Conservation (phyloP, 2,888 invertebrate species). For the Protonemura montana region DNA sequence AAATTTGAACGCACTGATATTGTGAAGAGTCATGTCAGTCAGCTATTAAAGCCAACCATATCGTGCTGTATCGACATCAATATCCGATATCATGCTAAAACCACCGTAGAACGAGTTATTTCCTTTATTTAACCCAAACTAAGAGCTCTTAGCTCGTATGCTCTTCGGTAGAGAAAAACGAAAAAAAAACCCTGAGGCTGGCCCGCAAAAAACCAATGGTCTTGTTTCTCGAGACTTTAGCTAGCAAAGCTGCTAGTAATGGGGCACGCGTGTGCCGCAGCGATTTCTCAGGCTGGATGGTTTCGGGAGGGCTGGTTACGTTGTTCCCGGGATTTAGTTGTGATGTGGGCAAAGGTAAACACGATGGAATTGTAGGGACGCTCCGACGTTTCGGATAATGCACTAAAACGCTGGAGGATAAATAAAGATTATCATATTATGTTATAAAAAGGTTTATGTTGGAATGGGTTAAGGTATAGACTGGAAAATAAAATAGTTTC, state of each 20-base stretch:
- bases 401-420: neutral
- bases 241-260: neutral
- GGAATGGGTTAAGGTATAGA: neutral
- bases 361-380: neutral
- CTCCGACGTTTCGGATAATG: neutral
- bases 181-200: neutral
- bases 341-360: neutral
- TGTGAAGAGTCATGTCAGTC: neutral
- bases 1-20: neutral
- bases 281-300: neutral
- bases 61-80: slow-evolving; percentile 12
- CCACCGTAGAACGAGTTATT: slow-evolving; percentile 3
- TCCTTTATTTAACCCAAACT: neutral
- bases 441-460: neutral
- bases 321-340: neutral
- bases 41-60: neutral
- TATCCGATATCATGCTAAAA: slow-evolving; percentile 12
- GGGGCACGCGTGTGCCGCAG: neutral
- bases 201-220: neutral
- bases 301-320: neutral
- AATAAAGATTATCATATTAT: neutral
- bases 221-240: neutral
- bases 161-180: neutral
- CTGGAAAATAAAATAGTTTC: neutral
- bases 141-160: slow-evolving; percentile 7